Evolutionary conservation across 2,113 vertebrate genomes (phyloP), one percentile per base, ranked within the genome.

Genomic region (Callithrix jacchus): DNA sequence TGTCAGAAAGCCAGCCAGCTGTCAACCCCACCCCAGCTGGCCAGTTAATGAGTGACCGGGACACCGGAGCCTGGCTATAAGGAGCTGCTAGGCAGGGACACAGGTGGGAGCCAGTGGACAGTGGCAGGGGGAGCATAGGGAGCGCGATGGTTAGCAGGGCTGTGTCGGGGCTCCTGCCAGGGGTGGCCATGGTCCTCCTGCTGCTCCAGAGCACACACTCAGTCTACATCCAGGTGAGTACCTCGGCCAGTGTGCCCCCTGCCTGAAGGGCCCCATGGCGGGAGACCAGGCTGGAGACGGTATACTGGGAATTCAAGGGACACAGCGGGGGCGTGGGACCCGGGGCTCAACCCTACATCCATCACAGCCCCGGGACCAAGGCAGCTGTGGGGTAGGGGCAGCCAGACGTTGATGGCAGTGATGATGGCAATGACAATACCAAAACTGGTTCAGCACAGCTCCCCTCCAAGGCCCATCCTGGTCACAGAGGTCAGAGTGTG

Each of bases 11-110:
- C 85, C 95, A 97, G 37, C 18, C 49, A 66, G 58, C 89, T 97
- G 87, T 93, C 96, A 88, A 42, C 95, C 87, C 84, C 97, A n/a
- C 97, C 97, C 94, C 37, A 35, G 93, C 49, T 54, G 47, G 42
- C 47, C 76, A 52, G 97, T 98, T 97, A 98, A 98, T 98, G 87
- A 98, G 54, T 98, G 95, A 97, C 77, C 80, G 56, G 71, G 42
- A 45, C 21, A 7, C 83, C n/a, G 49, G 35, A 68, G 37, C 58
- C 52, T 17, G 84, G n/a, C 58, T 97, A 97, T 97, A 98, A 98
- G 73, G 76, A 91, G 90, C 89, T 45, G 70, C 93, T 84, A 5
- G 12, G 25, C 6, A 6, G 49, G 87, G 45, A 93, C 40, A 86
- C 91, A 30, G 73, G 54, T 92, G 70, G 73, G 61, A 93, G 76